phyloP scores from a whole-genome alignment of 2,888 invertebrate species.

The Pegoplata infirma region DNA sequence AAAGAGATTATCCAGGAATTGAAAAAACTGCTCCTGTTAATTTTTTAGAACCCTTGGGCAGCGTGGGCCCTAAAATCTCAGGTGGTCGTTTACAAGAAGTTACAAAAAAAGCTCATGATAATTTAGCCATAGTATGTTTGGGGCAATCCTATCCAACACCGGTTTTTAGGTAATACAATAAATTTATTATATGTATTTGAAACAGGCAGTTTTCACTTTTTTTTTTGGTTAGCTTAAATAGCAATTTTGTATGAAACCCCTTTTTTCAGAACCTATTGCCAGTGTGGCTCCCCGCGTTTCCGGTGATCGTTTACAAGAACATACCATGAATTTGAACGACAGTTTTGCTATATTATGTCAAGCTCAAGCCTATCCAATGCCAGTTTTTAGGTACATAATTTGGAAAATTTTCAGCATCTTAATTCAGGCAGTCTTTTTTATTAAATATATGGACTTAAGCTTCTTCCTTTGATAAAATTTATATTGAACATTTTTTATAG shows the following conservation, averaged over 20 bases:
- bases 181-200: not conserved
- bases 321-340: constrained; percentile 76
- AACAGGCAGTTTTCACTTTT: constrained; percentile 58
- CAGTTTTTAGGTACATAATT: constrained; percentile 83
- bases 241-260: too few species aligned
- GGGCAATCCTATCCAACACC: constrained; percentile 81
- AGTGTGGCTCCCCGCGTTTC: constrained; percentile 83
- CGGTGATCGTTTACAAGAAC: constrained; percentile 80
- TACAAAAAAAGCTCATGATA: constrained; percentile 64
- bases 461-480: not conserved
- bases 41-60: constrained; percentile 79
- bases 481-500: constrained; percentile 59
- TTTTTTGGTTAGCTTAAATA: too few species aligned
- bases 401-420: constrained; percentile 6
- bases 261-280: constrained; percentile 83
- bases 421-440: constrained; percentile 51
- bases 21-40: too few species aligned
- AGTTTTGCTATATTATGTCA: constrained; percentile 85
- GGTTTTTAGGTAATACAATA: constrained; percentile 79
- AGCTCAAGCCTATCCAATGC: constrained; percentile 87
- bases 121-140: constrained; percentile 79
- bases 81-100: constrained; percentile 80
- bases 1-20: not conserved
- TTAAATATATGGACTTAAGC: not conserved
- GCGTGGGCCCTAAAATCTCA: constrained; percentile 79